Evolutionary conservation across 1,140 invertebrate genomes (phyloP), one percentile per base, ranked within the genome.

Genomic region (Scaptomyza pallida): DNA sequence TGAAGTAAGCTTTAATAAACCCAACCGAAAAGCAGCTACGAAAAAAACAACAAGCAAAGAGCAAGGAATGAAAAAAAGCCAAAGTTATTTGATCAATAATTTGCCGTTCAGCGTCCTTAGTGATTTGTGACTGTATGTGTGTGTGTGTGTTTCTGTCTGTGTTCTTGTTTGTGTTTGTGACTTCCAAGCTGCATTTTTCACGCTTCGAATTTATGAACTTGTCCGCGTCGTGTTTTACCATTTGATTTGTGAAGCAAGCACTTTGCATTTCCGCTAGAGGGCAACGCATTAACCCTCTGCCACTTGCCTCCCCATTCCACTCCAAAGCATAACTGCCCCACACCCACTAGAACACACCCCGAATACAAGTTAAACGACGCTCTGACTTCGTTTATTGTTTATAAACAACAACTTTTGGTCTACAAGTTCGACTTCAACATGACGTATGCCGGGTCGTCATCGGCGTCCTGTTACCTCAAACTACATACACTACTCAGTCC

Each of bases 81-180:
- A 61, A 71, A 64, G 30, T 77, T 86, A 86, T 86, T 86, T 86
- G 81, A 86, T 86, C 81, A 75, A 86, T 86, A 86, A 88, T 75
- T 69, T 64, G 47, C 55, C 81, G 45, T 74, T 50, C 73, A 77
- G 82, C 81, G 64, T 88, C 78, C 81, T 67, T 86, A 88, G 81
- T 88, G 82, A 86, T 77, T 77, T 26, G 8, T 50, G 47, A 10
- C 2, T 52, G 15, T 15, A 2, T 56, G 2, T n/a, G 48, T 17
- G 13, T 17, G n/a, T 21, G 0, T 35, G 17, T 61, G 40, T 61
- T 40, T 67, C 19, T 57, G 35, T 35, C 35, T 54, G 55, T 54
- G 21, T 68, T 47, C 61, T 48, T 81, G 33, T 64, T 10, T 57
- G 33, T 56, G 19, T 56, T 33, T 23, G 63, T 63, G 35, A 69